A percentile compares a stretch with the other conserved stretches of the same genome.
Conservation (phyloP, 2,888 invertebrate genomes). For the Amphipoea oculea region DNA sequence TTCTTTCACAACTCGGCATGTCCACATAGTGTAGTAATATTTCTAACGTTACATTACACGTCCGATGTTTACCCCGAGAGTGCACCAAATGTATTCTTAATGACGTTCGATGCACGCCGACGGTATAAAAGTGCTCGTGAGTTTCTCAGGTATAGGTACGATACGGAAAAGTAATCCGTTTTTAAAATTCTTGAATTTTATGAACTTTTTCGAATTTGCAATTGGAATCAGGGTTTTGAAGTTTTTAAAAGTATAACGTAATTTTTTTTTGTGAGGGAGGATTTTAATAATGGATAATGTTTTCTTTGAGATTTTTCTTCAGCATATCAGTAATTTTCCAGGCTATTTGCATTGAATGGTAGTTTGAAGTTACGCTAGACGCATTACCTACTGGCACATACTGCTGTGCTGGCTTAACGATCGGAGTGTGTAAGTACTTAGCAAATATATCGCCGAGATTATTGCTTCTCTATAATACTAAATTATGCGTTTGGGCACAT, state of each 20-base stretch:
- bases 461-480: conserved; percentile 11
- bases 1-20: conserved; percentile 57
- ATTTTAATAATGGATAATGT: conserved; percentile 41
- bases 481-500: conserved; percentile 25
- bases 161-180: conserved; percentile 57
- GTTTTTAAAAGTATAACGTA: conserved; percentile 38
- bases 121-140: conserved; percentile 45
- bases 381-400: neutral
- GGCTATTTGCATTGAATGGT: conserved; percentile 12
- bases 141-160: conserved; percentile 41
- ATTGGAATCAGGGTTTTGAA: conserved; percentile 47
- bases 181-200: conserved; percentile 54
- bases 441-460: conserved; percentile 23
- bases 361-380: conserved; percentile 16
- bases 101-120: conserved; percentile 57
- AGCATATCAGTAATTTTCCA: conserved; percentile 20
- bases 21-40: conserved; percentile 58
- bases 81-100: conserved; percentile 69
- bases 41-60: conserved; percentile 57
- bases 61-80: conserved; percentile 47
- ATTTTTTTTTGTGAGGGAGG: conserved; percentile 18
- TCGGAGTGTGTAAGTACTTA: conserved; percentile 5
- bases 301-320: conserved; percentile 8
- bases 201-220: conserved; percentile 57
- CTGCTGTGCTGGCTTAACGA: conserved; percentile 15